Percentiles rank a stretch among this genome's conserved stretches.
Evolutionary conservation across 1,140 invertebrate genomes (phyloP).

Genomic region (Drosophila rhopaloa): DNA sequence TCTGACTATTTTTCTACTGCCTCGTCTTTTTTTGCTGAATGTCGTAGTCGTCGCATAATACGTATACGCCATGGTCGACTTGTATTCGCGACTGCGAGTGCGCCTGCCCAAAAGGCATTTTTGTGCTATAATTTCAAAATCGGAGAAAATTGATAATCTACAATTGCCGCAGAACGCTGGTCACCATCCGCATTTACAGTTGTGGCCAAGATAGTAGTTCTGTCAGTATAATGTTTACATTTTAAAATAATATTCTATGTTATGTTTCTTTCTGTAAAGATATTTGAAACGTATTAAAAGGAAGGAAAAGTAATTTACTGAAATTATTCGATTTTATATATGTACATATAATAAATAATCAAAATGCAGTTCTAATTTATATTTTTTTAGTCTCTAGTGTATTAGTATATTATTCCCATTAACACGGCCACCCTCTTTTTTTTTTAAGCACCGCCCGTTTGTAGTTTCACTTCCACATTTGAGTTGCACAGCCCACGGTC

Average conservation of each 20-base stretch:
- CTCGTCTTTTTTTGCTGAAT: neutral
- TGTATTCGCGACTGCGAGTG: neutral
- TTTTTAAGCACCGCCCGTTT: neutral
- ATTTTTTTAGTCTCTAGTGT: too few species aligned
- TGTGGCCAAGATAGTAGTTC: neutral
- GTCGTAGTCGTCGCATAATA: constrained; percentile 47
- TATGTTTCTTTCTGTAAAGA: too few species aligned
- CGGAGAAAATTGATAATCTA: constrained; percentile 36
- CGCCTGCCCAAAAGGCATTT: constrained; percentile 47
- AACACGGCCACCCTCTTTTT: neutral
- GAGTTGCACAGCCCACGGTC: constrained; percentile 13
- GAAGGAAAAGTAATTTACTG: too few species aligned
- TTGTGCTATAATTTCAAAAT: constrained; percentile 42
- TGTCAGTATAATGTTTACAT: neutral
- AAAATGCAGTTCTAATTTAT: too few species aligned
- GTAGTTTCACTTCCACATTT: constrained; percentile 3
- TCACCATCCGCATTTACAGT: constrained; percentile 2
- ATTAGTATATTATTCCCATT: too few species aligned
- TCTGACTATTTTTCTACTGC: constrained; percentile 5
- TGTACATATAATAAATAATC: too few species aligned
- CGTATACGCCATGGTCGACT: constrained; percentile 53
- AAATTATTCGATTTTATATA: too few species aligned
- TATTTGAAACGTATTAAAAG: too few species aligned
- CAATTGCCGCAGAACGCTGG: constrained; percentile 12
- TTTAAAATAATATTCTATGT: neutral